Percentiles rank a stretch among this genome's conserved stretches.
phyloP scores from a whole-genome alignment of 1,140 invertebrate genomes.

The Stegodyphus dumicola region DNA sequence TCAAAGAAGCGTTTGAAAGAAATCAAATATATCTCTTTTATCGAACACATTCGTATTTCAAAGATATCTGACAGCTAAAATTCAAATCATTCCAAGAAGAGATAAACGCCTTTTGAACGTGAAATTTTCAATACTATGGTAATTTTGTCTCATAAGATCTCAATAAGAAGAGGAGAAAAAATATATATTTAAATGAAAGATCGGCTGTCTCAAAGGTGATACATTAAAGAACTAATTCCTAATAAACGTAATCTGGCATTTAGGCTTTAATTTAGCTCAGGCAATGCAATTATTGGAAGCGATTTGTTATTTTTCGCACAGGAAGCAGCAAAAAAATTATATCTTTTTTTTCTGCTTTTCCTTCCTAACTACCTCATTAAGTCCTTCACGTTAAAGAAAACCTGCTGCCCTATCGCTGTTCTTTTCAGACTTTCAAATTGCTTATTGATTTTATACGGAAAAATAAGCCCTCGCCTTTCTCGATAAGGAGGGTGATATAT shows the following conservation, averaged over 20 bases:
- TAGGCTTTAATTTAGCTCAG: conserved; percentile 18
- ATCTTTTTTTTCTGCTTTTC: neutral
- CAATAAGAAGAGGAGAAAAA: conserved; percentile 8
- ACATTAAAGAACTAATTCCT: conserved; percentile 48
- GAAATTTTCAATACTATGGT: too few species aligned
- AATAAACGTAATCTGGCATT: conserved; percentile 44
- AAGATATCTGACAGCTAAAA: too few species aligned
- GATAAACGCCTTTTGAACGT: too few species aligned
- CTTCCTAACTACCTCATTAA: conserved; percentile 38
- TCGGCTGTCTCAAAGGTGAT: conserved; percentile 33
- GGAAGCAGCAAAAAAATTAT: conserved; percentile 25
- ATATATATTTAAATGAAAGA: conserved; percentile 41
- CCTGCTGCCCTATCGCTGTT: neutral
- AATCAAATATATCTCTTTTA: too few species aligned
- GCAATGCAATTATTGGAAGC: conserved; percentile 38
- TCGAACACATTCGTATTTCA: too few species aligned
- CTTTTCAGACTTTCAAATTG: conserved; percentile 2
- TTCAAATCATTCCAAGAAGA: too few species aligned
- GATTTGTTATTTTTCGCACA: conserved; percentile 46
- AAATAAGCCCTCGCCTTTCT: neutral
- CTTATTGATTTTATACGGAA: conserved; percentile 30
- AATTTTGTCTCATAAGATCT: neutral
- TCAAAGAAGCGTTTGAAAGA: too few species aligned
- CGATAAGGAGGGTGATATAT: too few species aligned
- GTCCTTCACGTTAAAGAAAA: conserved; percentile 34